Evolutionary conservation across 2,113 vertebrate species (phyloP).

Genomic region (Osmerus eperlanus): DNA sequence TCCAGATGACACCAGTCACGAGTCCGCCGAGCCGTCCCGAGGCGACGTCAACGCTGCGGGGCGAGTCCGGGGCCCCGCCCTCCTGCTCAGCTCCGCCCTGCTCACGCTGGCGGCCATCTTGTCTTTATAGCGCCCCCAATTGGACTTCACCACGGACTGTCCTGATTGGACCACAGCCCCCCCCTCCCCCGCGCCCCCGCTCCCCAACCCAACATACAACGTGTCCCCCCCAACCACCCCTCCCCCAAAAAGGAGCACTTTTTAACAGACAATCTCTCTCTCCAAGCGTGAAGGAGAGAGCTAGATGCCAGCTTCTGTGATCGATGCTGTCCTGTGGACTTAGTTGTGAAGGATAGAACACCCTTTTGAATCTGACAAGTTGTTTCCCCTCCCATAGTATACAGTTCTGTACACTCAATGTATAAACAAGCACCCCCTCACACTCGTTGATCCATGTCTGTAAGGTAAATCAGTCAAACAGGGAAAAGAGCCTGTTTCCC

Average conservation of each 20-base stretch:
- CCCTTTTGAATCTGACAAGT: conserved; percentile 15
- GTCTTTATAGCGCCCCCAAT: conserved; percentile 87
- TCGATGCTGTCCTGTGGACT: conserved; percentile 71
- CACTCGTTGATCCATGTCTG: conserved; percentile 4
- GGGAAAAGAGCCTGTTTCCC: conserved; percentile 30
- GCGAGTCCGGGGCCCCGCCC: conserved; percentile 72
- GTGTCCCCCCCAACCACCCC: conserved; percentile 48
- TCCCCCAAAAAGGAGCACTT: conserved; percentile 72
- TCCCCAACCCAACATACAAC: background rate
- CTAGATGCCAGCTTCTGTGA: conserved; percentile 78
- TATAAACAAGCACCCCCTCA: background rate
- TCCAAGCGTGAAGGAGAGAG: conserved; percentile 58
- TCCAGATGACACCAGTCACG: conserved; percentile 92
- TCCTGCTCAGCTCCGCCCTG: conserved; percentile 82
- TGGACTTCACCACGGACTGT: conserved; percentile 48
- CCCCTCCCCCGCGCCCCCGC: conserved; percentile 13
- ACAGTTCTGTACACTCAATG: conserved; percentile 30
- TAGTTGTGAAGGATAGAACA: conserved; percentile 49
- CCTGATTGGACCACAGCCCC: conserved; percentile 52
- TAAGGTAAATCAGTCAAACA: conserved; percentile 14
- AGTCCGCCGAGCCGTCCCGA: conserved; percentile 92
- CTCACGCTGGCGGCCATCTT: conserved; percentile 86
- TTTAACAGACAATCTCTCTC: conserved; percentile 61
- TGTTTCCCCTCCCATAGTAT: background rate
- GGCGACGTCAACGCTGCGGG: conserved; percentile 79